These are phyloP conservation scores for Hemicentrotus pulcherrimus DNA, from an alignment of 35 echinoderm and acorn worm species.

Conservation along the genomic window DNA sequence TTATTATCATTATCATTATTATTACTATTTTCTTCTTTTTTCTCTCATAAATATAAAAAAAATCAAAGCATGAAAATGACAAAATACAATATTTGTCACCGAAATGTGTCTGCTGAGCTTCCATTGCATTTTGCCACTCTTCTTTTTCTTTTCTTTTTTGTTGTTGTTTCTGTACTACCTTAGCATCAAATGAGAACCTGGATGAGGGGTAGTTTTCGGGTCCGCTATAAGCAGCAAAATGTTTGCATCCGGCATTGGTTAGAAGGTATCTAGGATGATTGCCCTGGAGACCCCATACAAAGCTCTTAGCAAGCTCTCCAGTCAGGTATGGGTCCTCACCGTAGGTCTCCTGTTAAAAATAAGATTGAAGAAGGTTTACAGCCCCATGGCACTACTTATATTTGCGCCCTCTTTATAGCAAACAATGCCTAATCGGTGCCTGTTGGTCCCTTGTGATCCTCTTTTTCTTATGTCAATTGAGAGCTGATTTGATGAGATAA, in stretches of 20 bases:
- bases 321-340: slow-evolving; percentile 95
- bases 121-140: background rate
- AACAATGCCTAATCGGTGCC: too few species aligned
- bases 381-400: too few species aligned
- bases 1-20: too few species aligned
- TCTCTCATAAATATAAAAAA: background rate
- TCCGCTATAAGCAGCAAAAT: slow-evolving; percentile 85
- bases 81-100: too few species aligned
- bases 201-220: slow-evolving; percentile 79
- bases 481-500: too few species aligned
- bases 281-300: slow-evolving; percentile 83
- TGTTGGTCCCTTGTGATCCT: too few species aligned
- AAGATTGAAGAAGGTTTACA: background rate
- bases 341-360: slow-evolving; percentile 80
- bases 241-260: slow-evolving; percentile 94
- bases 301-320: slow-evolving; percentile 74
- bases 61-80: background rate
- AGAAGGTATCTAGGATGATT: slow-evolving; percentile 74
- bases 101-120: too few species aligned
- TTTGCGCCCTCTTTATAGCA: too few species aligned
- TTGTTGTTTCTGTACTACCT: slow-evolving; percentile 43
- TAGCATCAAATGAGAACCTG: slow-evolving; percentile 88
- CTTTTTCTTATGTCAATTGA: too few species aligned
- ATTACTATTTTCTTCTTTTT: too few species aligned
- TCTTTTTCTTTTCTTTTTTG: too few species aligned